These are phyloP conservation scores for Antitype chi DNA, from an alignment of 2,888 invertebrate species.

Conservation along the genomic window DNA sequence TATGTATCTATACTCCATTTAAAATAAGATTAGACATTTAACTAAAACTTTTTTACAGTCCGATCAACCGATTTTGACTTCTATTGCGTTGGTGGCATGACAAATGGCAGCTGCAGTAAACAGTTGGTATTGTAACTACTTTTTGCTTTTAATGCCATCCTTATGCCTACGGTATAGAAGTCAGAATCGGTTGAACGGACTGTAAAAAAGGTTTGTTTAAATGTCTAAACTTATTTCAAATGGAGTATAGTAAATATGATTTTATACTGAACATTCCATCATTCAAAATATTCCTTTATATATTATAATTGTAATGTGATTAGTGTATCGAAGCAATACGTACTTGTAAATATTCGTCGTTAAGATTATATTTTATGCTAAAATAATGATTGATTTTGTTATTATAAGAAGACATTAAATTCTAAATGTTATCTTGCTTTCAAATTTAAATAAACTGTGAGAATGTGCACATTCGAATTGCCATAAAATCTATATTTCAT, in stretches of 20 bases:
- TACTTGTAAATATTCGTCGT: conserved; percentile 60
- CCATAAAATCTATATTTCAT: neutral
- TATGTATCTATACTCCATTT: too few relatives aligned
- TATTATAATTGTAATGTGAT: conserved; percentile 53
- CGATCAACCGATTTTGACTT: too few relatives aligned
- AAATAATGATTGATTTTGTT: conserved; percentile 23
- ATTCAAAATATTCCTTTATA: neutral
- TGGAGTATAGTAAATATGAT: conserved; percentile 1
- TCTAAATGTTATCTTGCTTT: conserved; percentile 23
- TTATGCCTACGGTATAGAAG: too few relatives aligned
- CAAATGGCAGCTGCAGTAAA: too few relatives aligned
- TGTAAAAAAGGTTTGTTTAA: too few relatives aligned
- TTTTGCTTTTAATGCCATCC: too few relatives aligned
- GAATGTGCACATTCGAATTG: neutral
- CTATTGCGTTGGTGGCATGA: too few relatives aligned
- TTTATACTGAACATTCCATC: conserved; percentile 23
- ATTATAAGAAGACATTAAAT: neutral
- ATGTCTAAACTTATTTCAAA: too few relatives aligned
- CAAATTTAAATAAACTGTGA: neutral
- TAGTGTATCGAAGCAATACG: conserved; percentile 69
- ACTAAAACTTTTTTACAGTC: too few relatives aligned
- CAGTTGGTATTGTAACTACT: too few relatives aligned
- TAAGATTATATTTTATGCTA: conserved; percentile 45
- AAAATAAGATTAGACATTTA: too few relatives aligned
- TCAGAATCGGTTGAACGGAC: too few relatives aligned